phyloP scores from a whole-genome alignment of 2,888 invertebrate genomes.

The Mallateleia sp. region DNA sequence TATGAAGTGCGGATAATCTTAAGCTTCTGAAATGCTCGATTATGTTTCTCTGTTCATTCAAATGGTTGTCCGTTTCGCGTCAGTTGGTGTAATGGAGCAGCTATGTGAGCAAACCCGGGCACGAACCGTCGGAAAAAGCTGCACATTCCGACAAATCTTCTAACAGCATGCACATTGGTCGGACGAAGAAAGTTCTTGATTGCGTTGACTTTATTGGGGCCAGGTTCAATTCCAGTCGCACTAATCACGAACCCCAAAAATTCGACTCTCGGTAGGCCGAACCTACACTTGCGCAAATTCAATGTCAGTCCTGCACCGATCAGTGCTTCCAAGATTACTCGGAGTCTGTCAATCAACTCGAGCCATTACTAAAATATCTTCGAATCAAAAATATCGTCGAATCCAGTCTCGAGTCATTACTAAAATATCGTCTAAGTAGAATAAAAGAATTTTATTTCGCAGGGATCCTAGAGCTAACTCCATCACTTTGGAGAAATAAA shows the following conservation, averaged over 20 bases:
- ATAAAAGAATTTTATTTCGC: too few relatives aligned
- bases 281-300: slow-evolving; percentile 16
- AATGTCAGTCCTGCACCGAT: slow-evolving; percentile 22
- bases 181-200: slow-evolving; percentile 32
- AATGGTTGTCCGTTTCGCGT: too few relatives aligned
- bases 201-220: slow-evolving; percentile 25
- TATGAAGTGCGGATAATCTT: too few relatives aligned
- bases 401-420: too few relatives aligned
- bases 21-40: too few relatives aligned
- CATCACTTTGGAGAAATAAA: slow-evolving; percentile 79
- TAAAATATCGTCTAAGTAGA: slow-evolving; percentile 55
- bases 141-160: too few relatives aligned
- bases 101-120: too few relatives aligned
- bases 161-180: slow-evolving; percentile 30
- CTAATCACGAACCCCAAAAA: slow-evolving; percentile 39
- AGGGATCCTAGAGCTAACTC: too few relatives aligned
- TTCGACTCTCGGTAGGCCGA: slow-evolving; percentile 1
- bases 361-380: slow-evolving; percentile 34
- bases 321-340: slow-evolving; percentile 6
- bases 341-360: slow-evolving; percentile 24
- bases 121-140: too few relatives aligned
- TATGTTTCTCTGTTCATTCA: too few relatives aligned
- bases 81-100: too few relatives aligned
- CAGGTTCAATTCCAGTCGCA: slow-evolving; percentile 33
- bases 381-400: slow-evolving; percentile 33